Evolutionary conservation across 2,113 vertebrate species (phyloP).

Genomic region (Cololabis saira): DNA sequence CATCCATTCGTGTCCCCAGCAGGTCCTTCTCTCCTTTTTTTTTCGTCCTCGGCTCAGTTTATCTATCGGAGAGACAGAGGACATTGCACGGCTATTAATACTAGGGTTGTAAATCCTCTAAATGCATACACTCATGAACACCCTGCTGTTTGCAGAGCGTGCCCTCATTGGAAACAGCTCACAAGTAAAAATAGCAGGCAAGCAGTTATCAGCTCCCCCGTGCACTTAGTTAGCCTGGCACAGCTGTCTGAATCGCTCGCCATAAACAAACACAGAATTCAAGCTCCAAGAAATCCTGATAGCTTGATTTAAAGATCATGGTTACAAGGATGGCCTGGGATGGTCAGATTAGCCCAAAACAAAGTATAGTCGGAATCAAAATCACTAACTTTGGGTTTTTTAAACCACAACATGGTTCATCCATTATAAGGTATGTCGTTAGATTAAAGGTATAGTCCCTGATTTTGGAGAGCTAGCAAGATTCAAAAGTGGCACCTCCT

Average conservation of each 20-base stretch:
- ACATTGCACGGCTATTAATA: slow-evolving; percentile 49
- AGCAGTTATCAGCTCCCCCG: slow-evolving; percentile 25
- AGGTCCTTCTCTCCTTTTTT: background rate
- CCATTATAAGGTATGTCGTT: background rate
- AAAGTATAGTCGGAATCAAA: background rate
- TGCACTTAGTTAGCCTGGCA: slow-evolving; percentile 7
- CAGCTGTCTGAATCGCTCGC: background rate
- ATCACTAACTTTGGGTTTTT: slow-evolving; percentile 1
- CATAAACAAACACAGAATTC: background rate
- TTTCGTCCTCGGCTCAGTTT: slow-evolving; percentile 26
- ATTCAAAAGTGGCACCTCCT: no score
- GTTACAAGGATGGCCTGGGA: slow-evolving; percentile 29
- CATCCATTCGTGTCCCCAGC: slow-evolving; percentile 8
- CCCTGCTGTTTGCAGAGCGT: slow-evolving; percentile 11
- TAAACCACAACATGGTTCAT: slow-evolving; percentile 2
- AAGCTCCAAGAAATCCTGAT: slow-evolving; percentile 14
- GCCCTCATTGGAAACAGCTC: slow-evolving; percentile 23
- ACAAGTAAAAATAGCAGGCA: slow-evolving; percentile 52
- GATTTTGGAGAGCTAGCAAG: no score
- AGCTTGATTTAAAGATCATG: slow-evolving; percentile 14
- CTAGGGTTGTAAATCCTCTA: slow-evolving; percentile 28
- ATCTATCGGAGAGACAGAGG: slow-evolving; percentile 51
- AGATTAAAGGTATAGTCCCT: background rate
- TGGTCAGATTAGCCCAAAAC: background rate
- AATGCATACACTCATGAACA: slow-evolving; percentile 8